Evolutionary conservation across 2,797 vertebrate genomes (phyloP), one percentile per base, ranked within the genome.

Genomic region (Galaxias olidus): DNA sequence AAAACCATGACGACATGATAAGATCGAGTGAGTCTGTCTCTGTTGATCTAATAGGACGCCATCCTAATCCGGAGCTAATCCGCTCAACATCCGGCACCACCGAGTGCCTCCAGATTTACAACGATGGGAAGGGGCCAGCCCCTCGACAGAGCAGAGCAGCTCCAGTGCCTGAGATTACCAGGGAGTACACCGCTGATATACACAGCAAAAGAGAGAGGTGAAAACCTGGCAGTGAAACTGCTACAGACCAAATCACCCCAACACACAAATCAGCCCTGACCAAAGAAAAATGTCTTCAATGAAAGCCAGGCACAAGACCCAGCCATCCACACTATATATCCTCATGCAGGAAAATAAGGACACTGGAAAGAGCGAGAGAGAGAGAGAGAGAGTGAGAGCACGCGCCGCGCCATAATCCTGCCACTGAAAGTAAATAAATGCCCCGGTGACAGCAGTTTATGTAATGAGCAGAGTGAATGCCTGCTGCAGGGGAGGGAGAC

Each of bases 31-130:
- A 30, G 30, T 6, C 20, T 51, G 46, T 46, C 4, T 61, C 65
- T 53, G 58, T 55, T 72, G 67, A 57, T 77, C 76, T 67, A 65
- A 75, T 10, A 18, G 15, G 10, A 43, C 56, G 55, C 75, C 61
- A 71, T 76, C 74, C 63, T 56, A 68, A 78, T 77, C 63, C 60
- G 56, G 61, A n/a, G 63, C 15, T 69, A 73, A 77, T 71, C 63
- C 63, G 42, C 69, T 61, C 43, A 47, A 4, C 12, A 15, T 46
- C 44, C n/a, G 40, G 46, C 48, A 43, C 44, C 5, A 44, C 43
- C 58, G 45, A 41, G 50, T 49, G 45, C 55, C n/a, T 8, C 14
- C 63, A 65, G 61, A 62, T 75, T 56, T 61, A 68, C 41, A 67
- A 15, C 41, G 20, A 46, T 11, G 9, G 48, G 17, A 13, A 18